These are phyloP conservation scores for Anhinga anhinga DNA, from an alignment of 2,113 vertebrate genomes.

Conservation along the genomic window DNA sequence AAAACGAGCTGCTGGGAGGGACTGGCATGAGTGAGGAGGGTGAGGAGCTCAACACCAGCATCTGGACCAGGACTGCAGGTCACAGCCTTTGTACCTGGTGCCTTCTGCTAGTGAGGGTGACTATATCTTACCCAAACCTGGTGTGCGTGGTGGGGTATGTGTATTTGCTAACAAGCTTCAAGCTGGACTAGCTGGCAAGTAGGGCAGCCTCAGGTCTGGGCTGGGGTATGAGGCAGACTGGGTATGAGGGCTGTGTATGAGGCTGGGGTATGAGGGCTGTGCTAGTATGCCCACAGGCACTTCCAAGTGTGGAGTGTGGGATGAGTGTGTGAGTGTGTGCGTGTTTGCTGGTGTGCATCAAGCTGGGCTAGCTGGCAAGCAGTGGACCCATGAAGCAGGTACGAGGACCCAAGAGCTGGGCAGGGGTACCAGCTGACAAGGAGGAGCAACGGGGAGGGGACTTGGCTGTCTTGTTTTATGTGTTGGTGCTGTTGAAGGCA, in stretches of 20 bases:
- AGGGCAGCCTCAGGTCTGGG: neutral
- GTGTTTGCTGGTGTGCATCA: neutral
- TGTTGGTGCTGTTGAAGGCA: neutral
- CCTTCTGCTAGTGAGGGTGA: neutral
- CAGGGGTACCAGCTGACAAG: neutral
- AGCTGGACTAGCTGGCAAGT: neutral
- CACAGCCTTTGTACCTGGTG: neutral
- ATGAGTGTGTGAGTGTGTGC: neutral
- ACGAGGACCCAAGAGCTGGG: neutral
- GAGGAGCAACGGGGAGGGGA: neutral
- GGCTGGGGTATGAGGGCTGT: neutral
- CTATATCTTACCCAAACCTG: neutral
- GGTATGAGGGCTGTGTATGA: too few species aligned
- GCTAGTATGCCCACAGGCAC: neutral
- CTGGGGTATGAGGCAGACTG: too few species aligned
- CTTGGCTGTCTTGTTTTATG: neutral
- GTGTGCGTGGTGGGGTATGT: accelerated
- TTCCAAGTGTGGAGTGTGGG: neutral
- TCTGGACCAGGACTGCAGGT: neutral
- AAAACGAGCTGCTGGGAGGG: neutral
- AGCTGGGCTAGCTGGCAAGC: neutral
- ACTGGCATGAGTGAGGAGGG: neutral
- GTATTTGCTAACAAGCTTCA: neutral
- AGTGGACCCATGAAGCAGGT: neutral
- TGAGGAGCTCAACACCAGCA: neutral